These are phyloP conservation scores for Rhineura floridana DNA, from an alignment of 2,113 vertebrate species.

Conservation along the genomic window DNA sequence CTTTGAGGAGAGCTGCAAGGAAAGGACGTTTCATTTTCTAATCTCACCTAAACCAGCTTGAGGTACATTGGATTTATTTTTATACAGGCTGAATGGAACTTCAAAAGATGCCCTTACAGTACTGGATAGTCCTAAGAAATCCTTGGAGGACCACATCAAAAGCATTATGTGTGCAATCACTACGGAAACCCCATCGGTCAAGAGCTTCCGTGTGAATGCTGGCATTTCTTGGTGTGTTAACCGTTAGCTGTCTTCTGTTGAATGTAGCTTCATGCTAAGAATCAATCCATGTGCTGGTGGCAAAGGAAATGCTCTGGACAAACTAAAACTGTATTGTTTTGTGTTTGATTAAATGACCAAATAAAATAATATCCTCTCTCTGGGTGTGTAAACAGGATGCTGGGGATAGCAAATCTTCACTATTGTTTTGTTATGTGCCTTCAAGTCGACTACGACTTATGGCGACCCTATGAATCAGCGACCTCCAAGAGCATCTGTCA, in stretches of 20 bases:
- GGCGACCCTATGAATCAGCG: no score
- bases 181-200: neutral
- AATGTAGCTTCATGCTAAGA: constrained; percentile 20
- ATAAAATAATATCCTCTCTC: neutral
- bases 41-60: neutral
- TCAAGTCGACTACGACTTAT: no score
- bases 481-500: no score
- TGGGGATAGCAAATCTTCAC: no score
- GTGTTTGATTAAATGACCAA: neutral
- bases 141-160: neutral
- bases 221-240: neutral
- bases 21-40: neutral
- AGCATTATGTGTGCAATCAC: neutral
- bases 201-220: neutral
- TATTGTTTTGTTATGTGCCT: no score
- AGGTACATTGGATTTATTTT: neutral
- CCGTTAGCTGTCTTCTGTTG: neutral
- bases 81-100: neutral
- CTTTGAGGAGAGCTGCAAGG: neutral
- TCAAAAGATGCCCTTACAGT: neutral
- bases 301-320: neutral
- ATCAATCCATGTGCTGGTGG: constrained; percentile 36
- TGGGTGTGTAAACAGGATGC: neutral
- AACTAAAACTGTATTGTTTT: neutral
- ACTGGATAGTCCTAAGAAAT: neutral